Base-by-base conservation (phyloP, 1,140 invertebrate genomes). In the Bombus consobrinus region DNA sequence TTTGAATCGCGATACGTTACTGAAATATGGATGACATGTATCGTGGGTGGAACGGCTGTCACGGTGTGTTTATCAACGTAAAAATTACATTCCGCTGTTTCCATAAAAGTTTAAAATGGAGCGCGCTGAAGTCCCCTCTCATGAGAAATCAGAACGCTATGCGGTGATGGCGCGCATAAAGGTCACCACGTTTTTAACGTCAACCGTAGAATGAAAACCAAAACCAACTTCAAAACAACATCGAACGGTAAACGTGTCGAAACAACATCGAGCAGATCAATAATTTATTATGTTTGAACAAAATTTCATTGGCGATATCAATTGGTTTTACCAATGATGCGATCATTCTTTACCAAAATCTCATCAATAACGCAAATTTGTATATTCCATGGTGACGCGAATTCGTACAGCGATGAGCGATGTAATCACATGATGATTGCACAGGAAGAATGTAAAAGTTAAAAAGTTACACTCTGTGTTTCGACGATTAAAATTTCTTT, bases 71-170 rank as follows among this genome's bases (percentile, higher is more conserved):
- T 43, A 57, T 80, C 78, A 69, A 37, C 64, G 28, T 28, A 53
- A 81, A 81, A 39, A 69, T 71, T 53, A 80, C 68, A 68, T 32
- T 3, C 4, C 25, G 8, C 28, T 28, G 78, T 66, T 81, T 39
- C 32, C 34, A 71, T 39, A 18, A 71, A 81, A 57, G 62, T 79
- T 66, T 34, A 39, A 15, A 39, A 28, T 28, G 43, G 25, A 9
- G 2, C 12, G 3, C 13, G 12, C 2, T n/a, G 3, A 43, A 53
- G 66, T 34, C 53, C 13, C 32, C 66, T 80, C 64, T 80, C 78
- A 6, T 6, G 78, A 80, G 78, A 71, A 71, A 69, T 69, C 64
- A 80, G 43, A 13, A 18, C 53, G 10, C 34, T 18, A 25, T 22
- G 13, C 18, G 25, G 39, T 28, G 68, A 12, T 22, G 18, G 9